Percentiles rank a stretch among this genome's conserved stretches.
Evolutionary conservation across 2,797 vertebrate genomes (phyloP).

Genomic region (Acipenser ruthenus): DNA sequence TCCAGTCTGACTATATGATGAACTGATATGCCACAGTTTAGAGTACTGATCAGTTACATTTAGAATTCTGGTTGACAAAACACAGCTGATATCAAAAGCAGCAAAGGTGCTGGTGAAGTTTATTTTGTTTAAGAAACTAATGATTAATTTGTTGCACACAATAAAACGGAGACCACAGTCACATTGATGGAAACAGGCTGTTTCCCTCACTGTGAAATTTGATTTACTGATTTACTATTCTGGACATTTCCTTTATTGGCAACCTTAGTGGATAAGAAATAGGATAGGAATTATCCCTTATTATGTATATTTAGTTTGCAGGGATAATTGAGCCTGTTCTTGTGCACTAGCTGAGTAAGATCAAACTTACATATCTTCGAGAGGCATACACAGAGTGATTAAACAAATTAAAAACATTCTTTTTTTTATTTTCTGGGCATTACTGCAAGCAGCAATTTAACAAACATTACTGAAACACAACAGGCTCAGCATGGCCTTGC

Average conservation of each 20-base stretch:
- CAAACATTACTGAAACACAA: slow-evolving; percentile 34
- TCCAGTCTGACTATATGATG: too few species aligned
- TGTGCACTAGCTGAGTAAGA: slow-evolving; percentile 50
- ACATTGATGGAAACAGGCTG: slow-evolving; percentile 39
- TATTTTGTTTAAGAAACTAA: not conserved
- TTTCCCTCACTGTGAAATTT: slow-evolving; percentile 40
- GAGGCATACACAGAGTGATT: slow-evolving; percentile 38
- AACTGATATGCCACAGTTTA: too few species aligned
- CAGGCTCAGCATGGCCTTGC: slow-evolving; percentile 9
- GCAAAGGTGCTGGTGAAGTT: not conserved
- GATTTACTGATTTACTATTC: slow-evolving; percentile 49
- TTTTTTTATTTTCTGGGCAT: slow-evolving; percentile 23
- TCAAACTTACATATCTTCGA: slow-evolving; percentile 58
- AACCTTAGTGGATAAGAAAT: slow-evolving; percentile 42
- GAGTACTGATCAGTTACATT: too few species aligned
- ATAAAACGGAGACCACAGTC: not conserved
- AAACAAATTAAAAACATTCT: slow-evolving; percentile 56
- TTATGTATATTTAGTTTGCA: slow-evolving; percentile 56
- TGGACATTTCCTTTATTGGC: slow-evolving; percentile 53
- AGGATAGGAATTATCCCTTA: slow-evolving; percentile 50
- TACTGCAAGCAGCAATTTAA: slow-evolving; percentile 27
- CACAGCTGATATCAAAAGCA: too few species aligned
- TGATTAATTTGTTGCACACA: not conserved
- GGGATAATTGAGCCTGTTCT: slow-evolving; percentile 52
- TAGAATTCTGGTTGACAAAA: too few species aligned